Evolutionary conservation across 2,888 invertebrate genomes (phyloP).

Genomic region (Drosophila cognata): DNA sequence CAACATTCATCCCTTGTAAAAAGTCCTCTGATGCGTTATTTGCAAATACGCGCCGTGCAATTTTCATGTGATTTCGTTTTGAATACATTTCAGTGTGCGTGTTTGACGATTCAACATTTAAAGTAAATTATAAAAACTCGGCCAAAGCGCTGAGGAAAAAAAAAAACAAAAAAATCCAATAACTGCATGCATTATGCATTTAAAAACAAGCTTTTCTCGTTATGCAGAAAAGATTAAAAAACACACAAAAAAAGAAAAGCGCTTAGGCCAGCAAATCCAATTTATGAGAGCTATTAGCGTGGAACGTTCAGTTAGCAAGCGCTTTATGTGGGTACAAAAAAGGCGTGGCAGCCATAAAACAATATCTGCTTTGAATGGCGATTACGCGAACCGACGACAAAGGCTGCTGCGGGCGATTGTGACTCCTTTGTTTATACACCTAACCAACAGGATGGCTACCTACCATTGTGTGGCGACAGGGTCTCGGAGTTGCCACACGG

Average conservation of each 20-base stretch:
- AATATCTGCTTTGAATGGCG: slow-evolving; percentile 23
- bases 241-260: slow-evolving; percentile 24
- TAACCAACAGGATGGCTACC: slow-evolving; percentile 42
- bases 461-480: slow-evolving; percentile 49
- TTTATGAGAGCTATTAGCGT: slow-evolving; percentile 21
- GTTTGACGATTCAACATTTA: slow-evolving; percentile 54
- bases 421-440: slow-evolving; percentile 15
- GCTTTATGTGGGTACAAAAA: not conserved
- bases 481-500: slow-evolving; percentile 19
- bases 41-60: slow-evolving; percentile 49
- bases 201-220: slow-evolving; percentile 34
- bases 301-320: slow-evolving; percentile 32
- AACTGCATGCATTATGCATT: slow-evolving; percentile 66
- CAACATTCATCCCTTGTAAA: slow-evolving; percentile 18
- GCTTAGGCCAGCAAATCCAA: slow-evolving; percentile 15
- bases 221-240: slow-evolving; percentile 29
- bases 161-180: slow-evolving; percentile 12
- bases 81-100: slow-evolving; percentile 33
- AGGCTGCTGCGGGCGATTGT: slow-evolving; percentile 22
- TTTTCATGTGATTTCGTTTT: slow-evolving; percentile 61
- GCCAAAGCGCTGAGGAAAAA: slow-evolving; percentile 9
- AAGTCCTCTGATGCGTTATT: slow-evolving; percentile 62
- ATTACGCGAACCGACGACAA: slow-evolving; percentile 24
- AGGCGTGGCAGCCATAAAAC: slow-evolving; percentile 2
- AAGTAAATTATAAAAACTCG: slow-evolving; percentile 65